Percentiles rank a stretch among this genome's conserved stretches.
Evolutionary conservation across 2,113 vertebrate genomes (phyloP).

Genomic region (Scatophagus argus): DNA sequence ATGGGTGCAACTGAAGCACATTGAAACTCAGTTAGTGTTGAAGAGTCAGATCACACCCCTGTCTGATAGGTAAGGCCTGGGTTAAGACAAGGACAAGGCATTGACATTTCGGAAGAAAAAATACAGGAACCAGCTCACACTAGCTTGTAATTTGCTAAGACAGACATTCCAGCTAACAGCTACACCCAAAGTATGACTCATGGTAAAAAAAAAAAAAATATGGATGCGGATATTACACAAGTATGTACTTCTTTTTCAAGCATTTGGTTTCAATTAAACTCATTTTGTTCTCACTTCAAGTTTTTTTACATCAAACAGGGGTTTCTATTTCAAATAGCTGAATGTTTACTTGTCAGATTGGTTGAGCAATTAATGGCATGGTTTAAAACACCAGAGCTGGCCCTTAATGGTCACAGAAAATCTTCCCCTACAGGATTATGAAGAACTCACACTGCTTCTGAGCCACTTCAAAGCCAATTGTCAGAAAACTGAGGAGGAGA

Average conservation of each 20-base stretch:
- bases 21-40: background rate
- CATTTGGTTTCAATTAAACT: constrained; percentile 54
- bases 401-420: constrained; percentile 24
- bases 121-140: constrained; percentile 21
- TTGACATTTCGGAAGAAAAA: constrained; percentile 38
- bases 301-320: constrained; percentile 12
- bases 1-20: background rate
- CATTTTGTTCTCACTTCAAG: constrained; percentile 23
- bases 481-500: constrained; percentile 11
- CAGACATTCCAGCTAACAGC: constrained; percentile 6
- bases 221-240: constrained; percentile 9
- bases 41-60: background rate
- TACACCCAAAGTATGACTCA: constrained; percentile 59
- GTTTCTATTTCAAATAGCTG: background rate
- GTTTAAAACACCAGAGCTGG: constrained; percentile 4
- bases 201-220: no score
- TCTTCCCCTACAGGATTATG: constrained; percentile 2
- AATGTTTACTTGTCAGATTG: constrained; percentile 44
- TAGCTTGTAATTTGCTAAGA: background rate
- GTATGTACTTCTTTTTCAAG: background rate
- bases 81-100: constrained; percentile 27
- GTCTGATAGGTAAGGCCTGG: constrained; percentile 1
- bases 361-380: constrained; percentile 37
- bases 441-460: constrained; percentile 1
- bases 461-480: constrained; percentile 48